phyloP scores from a whole-genome alignment of 2,113 vertebrate genomes.

The Lagenorhynchus albirostris region DNA sequence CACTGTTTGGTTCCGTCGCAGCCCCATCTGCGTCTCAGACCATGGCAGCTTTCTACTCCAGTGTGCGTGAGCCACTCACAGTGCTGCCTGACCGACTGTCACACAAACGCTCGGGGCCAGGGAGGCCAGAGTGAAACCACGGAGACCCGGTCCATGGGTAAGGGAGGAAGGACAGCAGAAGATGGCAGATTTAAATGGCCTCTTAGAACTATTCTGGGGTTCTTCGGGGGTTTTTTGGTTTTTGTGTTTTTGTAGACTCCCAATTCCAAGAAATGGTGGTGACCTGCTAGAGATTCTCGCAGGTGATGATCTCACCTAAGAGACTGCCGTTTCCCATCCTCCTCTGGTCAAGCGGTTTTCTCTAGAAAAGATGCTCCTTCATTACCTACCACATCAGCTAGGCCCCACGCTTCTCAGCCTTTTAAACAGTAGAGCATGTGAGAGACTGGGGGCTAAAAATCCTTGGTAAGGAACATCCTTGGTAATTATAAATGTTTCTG shows the following conservation, averaged over 20 bases:
- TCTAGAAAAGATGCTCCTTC: neutral
- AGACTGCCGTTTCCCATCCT: neutral
- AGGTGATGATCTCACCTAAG: neutral
- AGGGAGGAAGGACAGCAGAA: neutral
- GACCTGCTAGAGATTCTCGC: neutral
- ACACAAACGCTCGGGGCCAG: neutral
- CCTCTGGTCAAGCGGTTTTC: neutral
- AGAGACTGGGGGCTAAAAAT: neutral
- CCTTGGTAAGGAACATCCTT: constrained; percentile 15
- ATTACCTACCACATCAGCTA: neutral
- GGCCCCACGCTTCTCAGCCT: neutral
- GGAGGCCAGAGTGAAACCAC: neutral
- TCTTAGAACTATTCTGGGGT: neutral
- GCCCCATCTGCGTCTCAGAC: neutral
- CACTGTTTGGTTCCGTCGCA: neutral
- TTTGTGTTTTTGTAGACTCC: neutral
- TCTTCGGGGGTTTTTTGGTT: neutral
- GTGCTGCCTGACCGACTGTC: neutral
- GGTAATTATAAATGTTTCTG: constrained; percentile 10
- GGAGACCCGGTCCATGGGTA: neutral
- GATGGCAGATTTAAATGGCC: neutral
- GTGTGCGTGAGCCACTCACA: neutral
- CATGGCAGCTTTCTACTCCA: neutral
- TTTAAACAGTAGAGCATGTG: neutral
- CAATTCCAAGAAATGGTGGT: constrained; percentile 6